Evolutionary conservation across 1,140 invertebrate species (phyloP), one percentile per base, ranked within the genome.

Genomic region (Anastrepha obliqua): DNA sequence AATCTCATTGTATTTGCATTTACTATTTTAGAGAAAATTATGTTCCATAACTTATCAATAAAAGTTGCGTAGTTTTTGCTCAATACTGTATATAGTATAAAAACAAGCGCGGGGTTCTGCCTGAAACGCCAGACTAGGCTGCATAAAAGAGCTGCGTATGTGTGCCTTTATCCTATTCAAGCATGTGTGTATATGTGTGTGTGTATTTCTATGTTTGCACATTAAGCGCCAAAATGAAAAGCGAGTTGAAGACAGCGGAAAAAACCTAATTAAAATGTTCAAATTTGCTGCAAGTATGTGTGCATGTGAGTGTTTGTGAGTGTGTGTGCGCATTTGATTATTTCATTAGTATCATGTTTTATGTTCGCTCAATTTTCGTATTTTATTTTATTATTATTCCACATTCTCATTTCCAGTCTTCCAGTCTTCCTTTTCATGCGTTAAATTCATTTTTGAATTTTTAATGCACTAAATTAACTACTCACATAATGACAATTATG

Each of bases 241-340:
- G 65, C 39, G 13, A 44, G 67, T 13, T 44, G 51, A 74, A n/a
- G 39, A 47, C 39, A 74, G 67, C 67, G 67, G 13, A 47, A 74
- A 67, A 74, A 74, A 74, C 67, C 67, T 74, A 74, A 74, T 74
- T 74, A 74, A 74, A 74, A 44, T 74, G 42, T 74, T 74, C 17
- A 74, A 74, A 74, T 74, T 74, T 42, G 0, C 42, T 39, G 4
- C 1, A 1, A 74, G 7, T 17, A 42, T 74, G 42, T n/a, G 15
- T 15, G 39, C 11, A 13, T 70, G 67, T 70, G 29, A 29, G 29
- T 29, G 29, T 29, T 29, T 29, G 29, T 29, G 29, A 29, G 42
- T n/a, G 15, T 15, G 39, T 17, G 39, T 70, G 67, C 44, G 39
- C 6, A 39, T 44, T 55, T 55, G 51, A 11, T 39, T 17, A 39